Base-by-base conservation (phyloP, 2,888 invertebrate genomes). In the Dryocosmus kuriphilus region DNA sequence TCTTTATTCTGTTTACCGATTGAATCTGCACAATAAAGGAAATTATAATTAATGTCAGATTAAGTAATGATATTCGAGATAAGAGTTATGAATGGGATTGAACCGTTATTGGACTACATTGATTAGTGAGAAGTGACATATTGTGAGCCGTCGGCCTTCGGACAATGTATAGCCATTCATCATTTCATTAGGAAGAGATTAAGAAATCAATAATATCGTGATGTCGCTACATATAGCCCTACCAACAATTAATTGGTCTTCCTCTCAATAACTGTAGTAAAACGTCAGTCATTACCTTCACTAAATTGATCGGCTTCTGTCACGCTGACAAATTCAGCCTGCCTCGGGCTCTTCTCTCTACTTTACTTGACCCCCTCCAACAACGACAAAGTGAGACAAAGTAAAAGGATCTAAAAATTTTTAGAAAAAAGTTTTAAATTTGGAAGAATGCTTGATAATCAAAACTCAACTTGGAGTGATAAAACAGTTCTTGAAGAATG, bases 181-280 rank as follows among this genome's bases (percentile, higher is more conserved):
- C 87, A 85, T 85, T 84, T 82, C 80, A 84, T 86, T 85, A 83
- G 81, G 79, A 84, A 84, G 82, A 85, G 82, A 85, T 84, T 86
- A 82, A 85, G 82, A 84, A 84, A 85, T 85, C 84, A 85, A 85
- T 86, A 84, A 81, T 80, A 80, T 77, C 82, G 75, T 71, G 57
- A 77, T 80, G 77, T 81, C 79, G 76, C 74, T 78, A 65, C 65
- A 71, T 51, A 51, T 81, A 82, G 81, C 84, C 82, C 83, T 84
- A 79, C 82, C 79, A 82, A 74, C 74, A 80, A 79, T 82, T 86
- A 84, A 87, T 86, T 83, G 82, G 61, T 80, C 81, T 77, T 80
- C 71, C 80, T 81, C 74, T 75, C 77, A 76, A 78, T 81, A 79
- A 81, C 74, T 80, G 79, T 85, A 82, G 82, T 30, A 2, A 32